Conservation (phyloP, 2,797 vertebrate genomes). For the Falco naumanni region DNA sequence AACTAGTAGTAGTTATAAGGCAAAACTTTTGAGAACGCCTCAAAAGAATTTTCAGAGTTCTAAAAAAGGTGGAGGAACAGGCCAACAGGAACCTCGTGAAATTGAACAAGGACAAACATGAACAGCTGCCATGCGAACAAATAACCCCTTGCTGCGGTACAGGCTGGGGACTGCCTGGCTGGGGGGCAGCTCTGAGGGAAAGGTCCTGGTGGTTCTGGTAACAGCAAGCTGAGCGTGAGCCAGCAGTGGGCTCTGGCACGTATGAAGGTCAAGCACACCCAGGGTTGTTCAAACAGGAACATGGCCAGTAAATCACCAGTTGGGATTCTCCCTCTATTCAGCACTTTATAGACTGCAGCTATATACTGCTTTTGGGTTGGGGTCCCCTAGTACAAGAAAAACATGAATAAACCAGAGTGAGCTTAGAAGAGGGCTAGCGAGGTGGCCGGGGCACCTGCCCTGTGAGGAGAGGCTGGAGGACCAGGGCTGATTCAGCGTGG, state of each 20-base stretch:
- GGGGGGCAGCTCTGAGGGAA: not conserved
- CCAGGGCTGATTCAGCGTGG: not conserved
- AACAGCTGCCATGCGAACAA: not conserved
- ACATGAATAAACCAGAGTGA: not conserved
- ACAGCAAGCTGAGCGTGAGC: not conserved
- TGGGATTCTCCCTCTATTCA: not conserved
- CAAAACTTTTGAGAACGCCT: not conserved
- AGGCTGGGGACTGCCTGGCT: not conserved
- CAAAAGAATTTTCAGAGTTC: not conserved
- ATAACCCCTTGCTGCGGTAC: not conserved
- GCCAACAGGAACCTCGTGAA: not conserved
- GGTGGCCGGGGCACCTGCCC: fast-evolving
- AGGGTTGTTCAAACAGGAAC: not conserved
- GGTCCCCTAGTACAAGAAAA: not conserved
- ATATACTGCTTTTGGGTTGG: not conserved
- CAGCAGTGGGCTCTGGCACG: not conserved
- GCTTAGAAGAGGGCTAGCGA: not conserved
- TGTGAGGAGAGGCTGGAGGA: not conserved
- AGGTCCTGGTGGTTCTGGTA: not conserved
- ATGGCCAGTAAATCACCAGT: not conserved
- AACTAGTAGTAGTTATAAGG: not conserved
- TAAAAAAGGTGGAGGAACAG: not conserved
- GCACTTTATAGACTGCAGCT: not conserved
- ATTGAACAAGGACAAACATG: not conserved
- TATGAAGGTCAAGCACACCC: not conserved